Conservation (phyloP, 2,113 vertebrate species). For the Ploceus nigricollis region DNA sequence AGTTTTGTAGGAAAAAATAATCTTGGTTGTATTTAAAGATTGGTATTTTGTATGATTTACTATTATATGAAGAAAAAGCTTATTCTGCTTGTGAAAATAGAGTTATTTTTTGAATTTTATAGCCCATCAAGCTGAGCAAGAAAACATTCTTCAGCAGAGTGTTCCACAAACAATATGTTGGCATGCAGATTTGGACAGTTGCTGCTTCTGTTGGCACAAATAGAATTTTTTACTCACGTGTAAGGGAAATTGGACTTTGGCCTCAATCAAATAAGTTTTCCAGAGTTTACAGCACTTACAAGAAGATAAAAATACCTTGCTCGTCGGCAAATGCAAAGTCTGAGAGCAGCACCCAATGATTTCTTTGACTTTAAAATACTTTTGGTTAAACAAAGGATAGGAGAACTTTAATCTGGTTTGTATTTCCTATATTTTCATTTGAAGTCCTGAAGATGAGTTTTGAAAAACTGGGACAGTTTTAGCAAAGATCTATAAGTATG, state of each 20-base stretch:
- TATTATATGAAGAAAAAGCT: background rate
- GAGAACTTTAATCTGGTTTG: background rate
- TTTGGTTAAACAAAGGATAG: background rate
- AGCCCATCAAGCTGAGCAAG: background rate
- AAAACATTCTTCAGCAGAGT: background rate
- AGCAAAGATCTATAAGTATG: background rate
- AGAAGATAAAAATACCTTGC: background rate
- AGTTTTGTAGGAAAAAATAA: background rate
- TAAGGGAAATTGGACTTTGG: background rate
- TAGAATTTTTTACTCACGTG: background rate
- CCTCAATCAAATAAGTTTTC: background rate
- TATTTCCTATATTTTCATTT: background rate
- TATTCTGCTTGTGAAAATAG: background rate
- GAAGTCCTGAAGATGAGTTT: background rate
- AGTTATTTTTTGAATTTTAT: background rate
- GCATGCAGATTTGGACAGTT: background rate
- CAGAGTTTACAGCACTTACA: background rate
- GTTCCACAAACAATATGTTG: background rate
- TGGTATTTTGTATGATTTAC: background rate
- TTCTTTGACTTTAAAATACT: background rate
- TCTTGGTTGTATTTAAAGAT: background rate
- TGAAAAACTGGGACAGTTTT: background rate
- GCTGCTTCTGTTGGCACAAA: background rate
- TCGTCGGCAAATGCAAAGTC: background rate
- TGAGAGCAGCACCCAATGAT: background rate